Conservation (phyloP, 1,140 invertebrate species). For the Pogonomyrmex barbatus region DNA sequence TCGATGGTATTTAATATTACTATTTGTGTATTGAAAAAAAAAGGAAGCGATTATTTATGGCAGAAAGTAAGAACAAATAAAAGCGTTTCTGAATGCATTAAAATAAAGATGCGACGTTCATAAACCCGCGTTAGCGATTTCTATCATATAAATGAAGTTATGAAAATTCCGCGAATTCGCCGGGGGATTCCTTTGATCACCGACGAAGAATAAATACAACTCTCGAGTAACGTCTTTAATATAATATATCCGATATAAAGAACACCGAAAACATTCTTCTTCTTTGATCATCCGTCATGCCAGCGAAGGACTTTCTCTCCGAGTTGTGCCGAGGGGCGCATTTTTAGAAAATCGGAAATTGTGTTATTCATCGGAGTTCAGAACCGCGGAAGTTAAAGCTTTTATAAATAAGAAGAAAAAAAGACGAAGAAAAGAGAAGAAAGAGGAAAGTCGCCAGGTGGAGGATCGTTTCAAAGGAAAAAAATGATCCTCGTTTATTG, state of each 20-base stretch:
- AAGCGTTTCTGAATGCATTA: slow-evolving; percentile 19
- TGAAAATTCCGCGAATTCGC: background rate
- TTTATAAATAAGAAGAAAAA: slow-evolving; percentile 19
- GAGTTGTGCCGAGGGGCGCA: background rate
- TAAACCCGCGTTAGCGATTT: slow-evolving; percentile 3
- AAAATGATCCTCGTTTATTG: slow-evolving; percentile 34
- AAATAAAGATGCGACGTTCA: slow-evolving; percentile 21
- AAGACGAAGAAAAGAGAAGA: too few species aligned
- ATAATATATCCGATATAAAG: slow-evolving; percentile 46
- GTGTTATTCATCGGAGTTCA: slow-evolving; percentile 33
- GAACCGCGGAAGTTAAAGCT: slow-evolving; percentile 37
- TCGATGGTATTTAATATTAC: background rate
- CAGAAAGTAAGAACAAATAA: slow-evolving; percentile 7
- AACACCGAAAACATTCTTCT: slow-evolving; percentile 44
- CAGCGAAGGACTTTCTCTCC: background rate
- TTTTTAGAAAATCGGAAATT: slow-evolving; percentile 56
- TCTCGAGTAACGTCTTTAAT: slow-evolving; percentile 43
- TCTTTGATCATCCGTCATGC: slow-evolving; percentile 34
- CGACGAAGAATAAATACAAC: slow-evolving; percentile 38
- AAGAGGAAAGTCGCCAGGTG: background rate
- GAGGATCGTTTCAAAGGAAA: slow-evolving; percentile 19
- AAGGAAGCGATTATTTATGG: background rate
- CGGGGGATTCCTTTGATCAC: background rate
- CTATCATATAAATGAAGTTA: slow-evolving; percentile 36
- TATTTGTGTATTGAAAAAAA: background rate